phyloP scores from a whole-genome alignment of 2,888 invertebrate genomes.

The Leuctra nigra region DNA sequence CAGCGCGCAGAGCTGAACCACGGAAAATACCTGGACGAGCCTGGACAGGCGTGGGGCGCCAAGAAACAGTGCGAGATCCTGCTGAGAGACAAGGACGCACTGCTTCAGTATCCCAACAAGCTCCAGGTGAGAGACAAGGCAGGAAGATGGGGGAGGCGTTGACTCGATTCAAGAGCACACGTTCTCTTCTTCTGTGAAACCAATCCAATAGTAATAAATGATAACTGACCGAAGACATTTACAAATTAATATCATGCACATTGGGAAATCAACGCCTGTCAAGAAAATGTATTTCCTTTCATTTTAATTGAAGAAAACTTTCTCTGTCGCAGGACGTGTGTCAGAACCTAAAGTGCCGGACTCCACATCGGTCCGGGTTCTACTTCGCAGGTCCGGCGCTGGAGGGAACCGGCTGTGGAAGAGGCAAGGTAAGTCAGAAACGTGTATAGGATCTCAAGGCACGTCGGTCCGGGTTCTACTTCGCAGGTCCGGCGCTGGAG shows the following conservation, averaged over 20 bases:
- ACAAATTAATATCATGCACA: too few relatives aligned
- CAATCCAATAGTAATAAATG: neutral
- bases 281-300: neutral
- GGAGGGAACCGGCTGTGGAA: slow-evolving; percentile 69
- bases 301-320: neutral
- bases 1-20: slow-evolving; percentile 50
- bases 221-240: neutral
- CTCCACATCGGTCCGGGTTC: slow-evolving; percentile 64
- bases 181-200: too few relatives aligned
- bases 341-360: slow-evolving; percentile 61
- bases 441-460: too few relatives aligned
- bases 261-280: too few relatives aligned
- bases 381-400: slow-evolving; percentile 77
- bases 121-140: slow-evolving; percentile 22
- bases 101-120: slow-evolving; percentile 31
- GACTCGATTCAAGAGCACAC: too few relatives aligned
- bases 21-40: slow-evolving; percentile 53
- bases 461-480: slow-evolving; percentile 64
- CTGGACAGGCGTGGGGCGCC: slow-evolving; percentile 63
- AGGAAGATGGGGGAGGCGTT: neutral
- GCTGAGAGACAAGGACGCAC: slow-evolving; percentile 61
- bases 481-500: slow-evolving; percentile 73
- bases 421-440: slow-evolving; percentile 46
- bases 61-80: slow-evolving; percentile 69
- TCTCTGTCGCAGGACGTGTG: slow-evolving; percentile 45